phyloP scores from a whole-genome alignment of 1,140 invertebrate genomes.

The Uloborus diversus region DNA sequence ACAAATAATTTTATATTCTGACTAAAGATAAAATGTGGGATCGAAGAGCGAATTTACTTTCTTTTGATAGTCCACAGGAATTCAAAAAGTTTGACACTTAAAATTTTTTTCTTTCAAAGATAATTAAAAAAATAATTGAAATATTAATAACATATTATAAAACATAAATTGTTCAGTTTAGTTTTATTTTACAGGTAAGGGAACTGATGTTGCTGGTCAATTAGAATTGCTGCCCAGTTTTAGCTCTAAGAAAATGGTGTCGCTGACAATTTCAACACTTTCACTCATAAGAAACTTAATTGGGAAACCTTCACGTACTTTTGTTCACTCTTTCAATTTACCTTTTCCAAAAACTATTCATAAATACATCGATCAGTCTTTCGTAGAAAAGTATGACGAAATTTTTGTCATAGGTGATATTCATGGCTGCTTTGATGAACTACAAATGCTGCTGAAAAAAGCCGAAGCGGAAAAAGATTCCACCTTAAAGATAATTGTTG shows the following conservation, averaged over 20 bases:
- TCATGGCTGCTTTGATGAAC: constrained; percentile 66
- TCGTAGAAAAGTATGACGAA: constrained; percentile 57
- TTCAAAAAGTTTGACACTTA: no score
- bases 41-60: no score
- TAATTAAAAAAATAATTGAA: no score
- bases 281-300: constrained; percentile 5
- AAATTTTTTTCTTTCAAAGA: no score
- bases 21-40: no score
- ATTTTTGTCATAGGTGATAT: constrained; percentile 66
- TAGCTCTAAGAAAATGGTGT: constrained; percentile 41
- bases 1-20: no score
- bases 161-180: no score
- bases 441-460: constrained; percentile 60
- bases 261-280: neutral
- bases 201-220: no score
- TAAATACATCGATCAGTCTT: neutral
- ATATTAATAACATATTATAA: no score
- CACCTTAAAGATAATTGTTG: constrained; percentile 64
- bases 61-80: no score
- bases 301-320: neutral
- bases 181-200: no score
- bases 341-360: constrained; percentile 24
- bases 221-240: no score
- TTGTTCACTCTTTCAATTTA: constrained; percentile 4
- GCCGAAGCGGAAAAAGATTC: constrained; percentile 44